phyloP scores from a whole-genome alignment of 2,113 vertebrate species.

The Tinamus guttatus region DNA sequence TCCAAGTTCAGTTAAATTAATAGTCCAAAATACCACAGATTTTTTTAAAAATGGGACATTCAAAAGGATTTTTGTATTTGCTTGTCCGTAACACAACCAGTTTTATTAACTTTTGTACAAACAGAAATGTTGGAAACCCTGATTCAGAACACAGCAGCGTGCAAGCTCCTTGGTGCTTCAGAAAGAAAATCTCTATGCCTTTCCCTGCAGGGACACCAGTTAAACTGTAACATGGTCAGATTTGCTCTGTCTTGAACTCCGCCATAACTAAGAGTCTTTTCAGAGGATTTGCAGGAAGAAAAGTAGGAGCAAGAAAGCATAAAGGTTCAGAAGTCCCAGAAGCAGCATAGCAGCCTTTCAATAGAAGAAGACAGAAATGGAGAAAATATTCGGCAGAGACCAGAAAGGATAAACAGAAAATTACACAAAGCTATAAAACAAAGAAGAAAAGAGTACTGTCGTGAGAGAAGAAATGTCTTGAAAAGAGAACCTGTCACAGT shows the following conservation, averaged over 20 bases:
- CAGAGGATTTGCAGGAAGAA: neutral
- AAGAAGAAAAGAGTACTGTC: neutral
- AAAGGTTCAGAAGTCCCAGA: neutral
- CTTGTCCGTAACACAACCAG: neutral
- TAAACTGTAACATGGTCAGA: neutral
- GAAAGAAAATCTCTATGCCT: neutral
- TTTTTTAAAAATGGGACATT: neutral
- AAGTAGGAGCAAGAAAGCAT: neutral
- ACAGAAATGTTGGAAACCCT: neutral
- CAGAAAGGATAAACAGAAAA: neutral
- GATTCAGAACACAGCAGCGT: neutral
- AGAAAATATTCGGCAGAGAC: neutral
- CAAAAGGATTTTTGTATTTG: neutral
- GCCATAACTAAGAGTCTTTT: neutral
- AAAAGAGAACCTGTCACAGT: neutral
- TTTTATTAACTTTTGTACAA: neutral
- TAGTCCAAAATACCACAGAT: neutral
- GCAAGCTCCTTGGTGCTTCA: neutral
- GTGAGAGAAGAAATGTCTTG: neutral
- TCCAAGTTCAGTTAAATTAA: neutral
- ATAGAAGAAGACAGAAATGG: neutral
- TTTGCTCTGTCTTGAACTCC: neutral
- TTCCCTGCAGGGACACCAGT: rapidly evolving
- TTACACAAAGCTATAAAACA: neutral
- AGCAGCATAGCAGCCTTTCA: neutral